Conservation (phyloP, 2,113 vertebrate genomes). For the Perca schrenkii region DNA sequence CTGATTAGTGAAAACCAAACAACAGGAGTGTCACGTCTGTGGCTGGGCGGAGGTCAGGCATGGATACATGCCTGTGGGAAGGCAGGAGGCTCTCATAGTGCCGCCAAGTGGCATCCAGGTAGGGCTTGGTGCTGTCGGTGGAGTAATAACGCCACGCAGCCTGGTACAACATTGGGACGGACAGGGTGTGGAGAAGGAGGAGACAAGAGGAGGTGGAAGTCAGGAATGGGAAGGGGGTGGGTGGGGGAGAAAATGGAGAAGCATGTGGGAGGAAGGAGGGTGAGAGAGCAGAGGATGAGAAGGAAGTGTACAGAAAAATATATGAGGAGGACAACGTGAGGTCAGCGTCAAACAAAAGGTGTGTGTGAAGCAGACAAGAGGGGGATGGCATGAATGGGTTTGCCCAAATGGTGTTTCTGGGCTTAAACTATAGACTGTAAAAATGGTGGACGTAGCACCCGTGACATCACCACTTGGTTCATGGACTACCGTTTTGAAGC, state of each 20-base stretch:
- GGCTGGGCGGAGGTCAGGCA: constrained; percentile 81
- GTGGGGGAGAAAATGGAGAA: constrained; percentile 1
- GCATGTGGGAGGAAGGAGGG: constrained; percentile 47
- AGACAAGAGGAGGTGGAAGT: background rate
- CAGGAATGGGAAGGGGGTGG: constrained; percentile 7
- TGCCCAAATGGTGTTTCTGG: constrained; percentile 4
- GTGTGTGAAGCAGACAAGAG: background rate
- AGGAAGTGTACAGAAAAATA: constrained; percentile 13
- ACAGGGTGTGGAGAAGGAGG: constrained; percentile 59
- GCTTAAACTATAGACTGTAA: background rate
- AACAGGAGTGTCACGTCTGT: constrained; percentile 75
- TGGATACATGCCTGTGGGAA: constrained; percentile 88
- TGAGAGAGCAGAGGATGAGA: constrained; percentile 2
- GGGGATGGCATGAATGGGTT: background rate
- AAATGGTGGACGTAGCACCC: no score
- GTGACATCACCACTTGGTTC: no score
- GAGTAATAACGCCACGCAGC: constrained; percentile 89
- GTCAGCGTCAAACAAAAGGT: background rate
- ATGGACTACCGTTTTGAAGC: no score
- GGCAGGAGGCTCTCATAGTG: constrained; percentile 88
- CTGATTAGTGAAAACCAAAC: constrained; percentile 86
- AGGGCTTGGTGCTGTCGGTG: constrained; percentile 83
- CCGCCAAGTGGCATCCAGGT: constrained; percentile 87
- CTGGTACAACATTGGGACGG: constrained; percentile 83
- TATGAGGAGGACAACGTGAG: constrained; percentile 12